Conservation (phyloP, 2,888 invertebrate genomes). For the Lasioglossum oenotherae region DNA sequence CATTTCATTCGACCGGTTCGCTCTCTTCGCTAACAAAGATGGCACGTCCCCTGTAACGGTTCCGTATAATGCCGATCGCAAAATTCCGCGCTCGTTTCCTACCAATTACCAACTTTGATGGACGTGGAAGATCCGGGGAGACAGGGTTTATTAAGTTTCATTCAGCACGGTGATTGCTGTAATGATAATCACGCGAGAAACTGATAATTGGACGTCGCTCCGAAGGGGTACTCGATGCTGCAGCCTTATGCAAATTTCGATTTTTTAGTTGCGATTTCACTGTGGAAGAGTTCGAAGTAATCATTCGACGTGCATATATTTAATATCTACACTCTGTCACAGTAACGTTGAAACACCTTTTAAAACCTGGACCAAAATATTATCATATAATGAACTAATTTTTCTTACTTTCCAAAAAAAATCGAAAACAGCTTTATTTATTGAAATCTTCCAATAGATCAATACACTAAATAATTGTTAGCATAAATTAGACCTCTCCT, state of each 20-base stretch:
- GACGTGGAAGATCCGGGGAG: neutral
- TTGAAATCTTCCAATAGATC: too few species aligned
- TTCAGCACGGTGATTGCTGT: neutral
- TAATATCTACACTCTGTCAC: neutral
- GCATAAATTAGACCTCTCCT: too few species aligned
- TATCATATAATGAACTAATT: too few species aligned
- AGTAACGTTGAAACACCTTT: neutral
- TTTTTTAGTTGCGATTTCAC: neutral
- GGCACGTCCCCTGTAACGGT: neutral
- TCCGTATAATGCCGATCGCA: neutral
- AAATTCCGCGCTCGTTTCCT: neutral
- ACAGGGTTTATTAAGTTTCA: neutral
- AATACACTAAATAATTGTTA: too few species aligned
- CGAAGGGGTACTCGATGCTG: neutral
- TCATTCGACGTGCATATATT: too few species aligned
- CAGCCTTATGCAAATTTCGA: neutral
- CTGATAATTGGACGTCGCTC: neutral
- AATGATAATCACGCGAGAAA: neutral
- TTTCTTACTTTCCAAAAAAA: too few species aligned
- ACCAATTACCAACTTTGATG: neutral
- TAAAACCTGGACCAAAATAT: too few species aligned
- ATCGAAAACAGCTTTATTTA: too few species aligned
- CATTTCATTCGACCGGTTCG: slow-evolving; percentile 19
- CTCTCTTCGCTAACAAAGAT: slow-evolving; percentile 10
- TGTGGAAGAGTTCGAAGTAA: too few species aligned